Conservation (phyloP, 2,113 vertebrate genomes). For the Limanda limanda region DNA sequence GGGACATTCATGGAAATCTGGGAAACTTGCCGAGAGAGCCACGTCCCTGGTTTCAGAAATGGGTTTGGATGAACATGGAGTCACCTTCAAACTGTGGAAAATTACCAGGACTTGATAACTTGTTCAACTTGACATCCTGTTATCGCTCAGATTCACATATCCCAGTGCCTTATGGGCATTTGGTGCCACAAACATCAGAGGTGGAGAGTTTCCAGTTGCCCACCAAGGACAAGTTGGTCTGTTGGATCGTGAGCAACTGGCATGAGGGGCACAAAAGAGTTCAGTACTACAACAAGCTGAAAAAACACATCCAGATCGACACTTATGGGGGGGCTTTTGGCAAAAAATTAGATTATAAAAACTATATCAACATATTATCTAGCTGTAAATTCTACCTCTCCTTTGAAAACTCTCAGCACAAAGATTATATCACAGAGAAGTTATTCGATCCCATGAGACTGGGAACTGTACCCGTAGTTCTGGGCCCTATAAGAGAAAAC, state of each 20-base stretch:
- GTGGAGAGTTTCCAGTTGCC: too few relatives aligned
- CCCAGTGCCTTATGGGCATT: slow-evolving; percentile 88
- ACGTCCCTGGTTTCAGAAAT: slow-evolving; percentile 88
- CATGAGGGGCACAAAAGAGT: slow-evolving; percentile 73
- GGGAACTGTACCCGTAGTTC: slow-evolving; percentile 86
- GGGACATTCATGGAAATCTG: slow-evolving; percentile 78
- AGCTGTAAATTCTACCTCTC: slow-evolving; percentile 91
- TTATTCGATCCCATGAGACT: slow-evolving; percentile 84
- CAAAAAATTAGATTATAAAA: slow-evolving; percentile 79
- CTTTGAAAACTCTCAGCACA: slow-evolving; percentile 90
- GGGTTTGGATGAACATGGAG: slow-evolving; percentile 92
- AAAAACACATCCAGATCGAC: slow-evolving; percentile 85
- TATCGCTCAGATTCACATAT: slow-evolving; percentile 88
- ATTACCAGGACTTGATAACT: slow-evolving; percentile 78
- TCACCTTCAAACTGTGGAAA: slow-evolving; percentile 84
- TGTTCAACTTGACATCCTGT: slow-evolving; percentile 88
- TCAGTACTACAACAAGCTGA: slow-evolving; percentile 87
- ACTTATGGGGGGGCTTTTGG: slow-evolving; percentile 84
- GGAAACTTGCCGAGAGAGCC: slow-evolving; percentile 83
- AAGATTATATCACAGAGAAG: slow-evolving; percentile 92
- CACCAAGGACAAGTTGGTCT: too few relatives aligned
- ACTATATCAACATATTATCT: slow-evolving; percentile 82
- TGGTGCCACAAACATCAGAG: slow-evolving; percentile 77
- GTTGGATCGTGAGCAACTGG: too few relatives aligned
- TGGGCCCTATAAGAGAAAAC: slow-evolving; percentile 88